These are phyloP conservation scores for Druon quercuslanigerum DNA, from an alignment of 1,140 invertebrate genomes.

Conservation along the genomic window DNA sequence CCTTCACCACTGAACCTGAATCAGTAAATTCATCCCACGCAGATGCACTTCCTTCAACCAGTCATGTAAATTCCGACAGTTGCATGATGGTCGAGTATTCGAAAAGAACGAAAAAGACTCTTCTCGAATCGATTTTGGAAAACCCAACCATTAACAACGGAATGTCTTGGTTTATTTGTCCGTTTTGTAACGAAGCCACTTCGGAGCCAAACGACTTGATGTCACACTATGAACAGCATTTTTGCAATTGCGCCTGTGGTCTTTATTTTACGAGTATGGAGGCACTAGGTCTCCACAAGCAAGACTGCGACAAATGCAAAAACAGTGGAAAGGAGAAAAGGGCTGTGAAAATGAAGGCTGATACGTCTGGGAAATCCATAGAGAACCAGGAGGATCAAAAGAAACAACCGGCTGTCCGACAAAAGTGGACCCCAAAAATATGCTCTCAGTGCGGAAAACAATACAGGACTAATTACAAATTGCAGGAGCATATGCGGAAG, in stretches of 20 bases:
- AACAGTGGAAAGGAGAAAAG: conserved; percentile 37
- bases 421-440: conserved; percentile 75
- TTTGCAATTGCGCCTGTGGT: conserved; percentile 72
- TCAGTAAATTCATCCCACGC: conserved; percentile 46
- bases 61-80: conserved; percentile 57
- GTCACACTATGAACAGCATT: conserved; percentile 76
- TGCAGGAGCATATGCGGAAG: conserved; percentile 87
- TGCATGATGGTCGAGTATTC: conserved; percentile 67
- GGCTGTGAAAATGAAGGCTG: conserved; percentile 38
- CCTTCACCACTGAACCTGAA: conserved; percentile 43
- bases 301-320: conserved; percentile 64
- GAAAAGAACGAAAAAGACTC: conserved; percentile 61
- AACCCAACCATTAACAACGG: conserved; percentile 69
- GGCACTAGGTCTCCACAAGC: conserved; percentile 69
- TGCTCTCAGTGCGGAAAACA: conserved; percentile 78
- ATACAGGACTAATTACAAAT: conserved; percentile 80
- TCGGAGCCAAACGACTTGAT: conserved; percentile 71
- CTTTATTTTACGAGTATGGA: conserved; percentile 73
- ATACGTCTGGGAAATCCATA: conserved; percentile 43
- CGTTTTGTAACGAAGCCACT: conserved; percentile 76
- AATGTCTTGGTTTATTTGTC: conserved; percentile 73
- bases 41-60: conserved; percentile 62
- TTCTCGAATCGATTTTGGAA: conserved; percentile 63
- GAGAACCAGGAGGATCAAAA: conserved; percentile 54
- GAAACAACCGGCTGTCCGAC: conserved; percentile 55